Evolutionary conservation across 2,888 invertebrate species (phyloP).

Genomic region (Tupiocoris notatus): DNA sequence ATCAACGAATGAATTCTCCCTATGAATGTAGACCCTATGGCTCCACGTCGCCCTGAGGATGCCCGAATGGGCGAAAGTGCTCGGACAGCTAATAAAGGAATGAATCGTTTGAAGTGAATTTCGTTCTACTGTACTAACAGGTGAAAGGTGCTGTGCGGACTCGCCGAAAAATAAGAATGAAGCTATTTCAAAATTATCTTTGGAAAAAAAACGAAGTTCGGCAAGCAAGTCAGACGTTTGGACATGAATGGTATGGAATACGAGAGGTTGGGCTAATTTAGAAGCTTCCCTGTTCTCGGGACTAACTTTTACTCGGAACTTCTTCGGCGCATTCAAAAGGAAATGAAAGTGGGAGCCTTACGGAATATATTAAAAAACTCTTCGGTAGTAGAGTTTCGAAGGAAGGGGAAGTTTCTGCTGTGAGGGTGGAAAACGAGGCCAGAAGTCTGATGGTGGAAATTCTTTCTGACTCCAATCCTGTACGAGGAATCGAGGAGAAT

Average conservation of each 20-base stretch:
- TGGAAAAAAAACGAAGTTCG: constrained; percentile 13
- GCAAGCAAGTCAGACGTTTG: neutral
- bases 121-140: no score
- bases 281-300: neutral
- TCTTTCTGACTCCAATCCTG: constrained; percentile 3
- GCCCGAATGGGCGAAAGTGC: no score
- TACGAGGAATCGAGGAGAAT: no score
- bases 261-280: constrained; percentile 21
- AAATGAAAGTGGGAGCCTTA: constrained; percentile 35
- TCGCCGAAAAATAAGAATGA: neutral
- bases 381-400: neutral
- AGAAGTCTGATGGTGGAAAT: no score
- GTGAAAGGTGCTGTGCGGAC: no score
- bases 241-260: neutral
- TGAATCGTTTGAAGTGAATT: no score
- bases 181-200: constrained; percentile 5
- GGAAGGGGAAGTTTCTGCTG: constrained; percentile 1
- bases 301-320: constrained; percentile 27
- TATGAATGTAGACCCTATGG: no score
- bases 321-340: constrained; percentile 38
- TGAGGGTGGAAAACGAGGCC: neutral
- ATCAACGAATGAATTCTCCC: no score
- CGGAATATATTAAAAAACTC: constrained; percentile 43
- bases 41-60: no score
- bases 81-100: no score